Base-by-base conservation (phyloP, 2,888 invertebrate genomes). In the Allophyes oxyacanthae region DNA sequence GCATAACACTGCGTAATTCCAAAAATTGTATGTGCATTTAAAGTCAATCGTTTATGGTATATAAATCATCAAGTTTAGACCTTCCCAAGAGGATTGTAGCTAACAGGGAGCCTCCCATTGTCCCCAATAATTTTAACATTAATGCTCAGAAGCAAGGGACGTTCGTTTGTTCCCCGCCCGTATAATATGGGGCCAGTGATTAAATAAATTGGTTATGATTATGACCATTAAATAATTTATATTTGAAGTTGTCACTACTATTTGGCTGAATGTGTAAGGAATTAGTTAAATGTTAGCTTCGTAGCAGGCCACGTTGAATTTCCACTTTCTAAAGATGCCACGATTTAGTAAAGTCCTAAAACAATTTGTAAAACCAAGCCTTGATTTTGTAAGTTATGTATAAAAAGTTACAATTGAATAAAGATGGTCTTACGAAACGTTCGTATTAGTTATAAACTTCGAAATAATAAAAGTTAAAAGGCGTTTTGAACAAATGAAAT, bases 161-260 rank as follows among this genome's bases (percentile, higher is more conserved):
- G 14, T 9, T 4, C n/a, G 42, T 30, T 14, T n/a, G 10, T 26
- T 34, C 36, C 62, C 41, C 26, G 25, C 66, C 66, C 69, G 63
- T 64, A 68, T 71, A 36, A 56, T 46, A 51, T 20, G 40, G 51
- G 43, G 10, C 45, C 15, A 48, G 54, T 72, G 33, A 60, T 69
- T 58, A 69, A 66, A 49, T 36, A 42, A 66, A 69, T 72, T 66
- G 65, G 28, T 43, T 45, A 50, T 58, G 40, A 44, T 43, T 45
- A 50, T 58, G 40, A 44, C 14, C 30, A 59, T 66, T 64, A 38
- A 50, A 38, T 54, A 42, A 51, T 51, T 43, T 26, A 15, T 46
- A 42, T 32, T 53, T 53, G n/a, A 32, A 38, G 6, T 42, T 44
- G 36, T 36, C 32, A 45, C 13, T 15, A 13, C 46, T 45, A 37